Base-by-base conservation (phyloP, 2,888 invertebrate genomes). In the Tipula vernalis region DNA sequence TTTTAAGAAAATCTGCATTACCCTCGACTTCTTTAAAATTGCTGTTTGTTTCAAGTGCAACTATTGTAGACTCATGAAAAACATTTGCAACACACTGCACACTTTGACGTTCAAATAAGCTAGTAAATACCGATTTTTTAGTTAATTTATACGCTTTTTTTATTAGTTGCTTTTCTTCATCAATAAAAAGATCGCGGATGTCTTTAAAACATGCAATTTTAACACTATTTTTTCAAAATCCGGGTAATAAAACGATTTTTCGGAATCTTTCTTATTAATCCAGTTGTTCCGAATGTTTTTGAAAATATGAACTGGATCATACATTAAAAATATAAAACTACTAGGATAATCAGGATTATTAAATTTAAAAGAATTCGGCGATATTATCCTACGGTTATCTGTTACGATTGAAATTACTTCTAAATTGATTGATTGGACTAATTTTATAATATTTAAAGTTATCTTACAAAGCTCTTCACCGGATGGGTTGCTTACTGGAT, bases 241-340 rank as follows among this genome's bases (percentile, higher is more conserved):
- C 6, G 86, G 86, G 39, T 57, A 86, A 18, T 86, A 86, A 39
- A 86, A 86, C 12, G 57, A 39, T 57, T 57, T 86, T n/a, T 57
- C 39, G 3, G 3, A 5, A 57, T 86, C 57, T n/a, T 15, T 51
- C 57, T 57, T 57, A 36, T 71, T 86, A 8, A 36, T 0, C 41
- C 86, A 86, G 36, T 86, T 86, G 39, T 86, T 86, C 10, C 86
- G 47, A 39, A 86, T 86, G 39, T 86, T 86, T 57, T 71, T 57
- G 5, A 86, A 57, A 86, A 57, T 42, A 57, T 86, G 57, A n/a
- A 13, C 28, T 2, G 28, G 28, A 28, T 28, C 28, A 28, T 28
- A 28, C 28, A 28, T 28, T 28, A 28, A 28, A 57, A 57, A 51
- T n/a, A 86, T 86, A 36, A 15, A 41, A 57, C 3, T 39, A 36